Base-by-base conservation (phyloP, 2,797 vertebrate genomes). In the Sebastes goodei region DNA sequence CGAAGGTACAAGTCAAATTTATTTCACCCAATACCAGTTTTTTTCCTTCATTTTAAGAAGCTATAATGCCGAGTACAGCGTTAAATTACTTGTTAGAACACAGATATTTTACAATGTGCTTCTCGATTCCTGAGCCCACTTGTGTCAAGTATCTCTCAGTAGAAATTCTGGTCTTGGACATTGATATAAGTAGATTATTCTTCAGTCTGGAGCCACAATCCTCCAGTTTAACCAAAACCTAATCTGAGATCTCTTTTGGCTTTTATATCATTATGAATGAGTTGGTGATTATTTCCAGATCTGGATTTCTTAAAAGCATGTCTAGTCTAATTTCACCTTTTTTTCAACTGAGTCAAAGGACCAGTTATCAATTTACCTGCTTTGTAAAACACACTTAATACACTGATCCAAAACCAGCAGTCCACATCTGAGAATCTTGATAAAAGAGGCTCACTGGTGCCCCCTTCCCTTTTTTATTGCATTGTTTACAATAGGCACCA, bases 51-150 rank as follows among this genome's bases (percentile, higher is more conserved):
- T 74, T 52, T 55, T 64, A 66, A 80, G 78, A 75, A 63, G 74
- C 80, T 88, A 81, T 82, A 82, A 86, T 42, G 60, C 77, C 70
- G 86, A 90, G 20, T 68, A 52, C 71, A 69, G 46, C 7, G 5
- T 68, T 55, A 42, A 70, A 71, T 85, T 57, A 76, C 88, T 80
- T 69, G 66, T 78, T 59, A n/a, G 5, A 53, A 76, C 11, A 56
- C 76, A 85, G 82, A 89, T 76, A 80, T 82, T 88, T 88, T 86
- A 82, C 85, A 80, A 4, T 30, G 33, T 64, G 64, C 70, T 81
- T 69, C 77, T 82, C 20, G 23, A 70, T 72, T 76, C 74, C 73
- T 71, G 76, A 88, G 78, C 64, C 72, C 25, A 38, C 52, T 46
- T 69, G 53, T 76, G 38, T 68, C 62, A 66, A 79, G 77, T 25